phyloP scores from a whole-genome alignment of 1,140 invertebrate species.

The Marisa cornuarietis region DNA sequence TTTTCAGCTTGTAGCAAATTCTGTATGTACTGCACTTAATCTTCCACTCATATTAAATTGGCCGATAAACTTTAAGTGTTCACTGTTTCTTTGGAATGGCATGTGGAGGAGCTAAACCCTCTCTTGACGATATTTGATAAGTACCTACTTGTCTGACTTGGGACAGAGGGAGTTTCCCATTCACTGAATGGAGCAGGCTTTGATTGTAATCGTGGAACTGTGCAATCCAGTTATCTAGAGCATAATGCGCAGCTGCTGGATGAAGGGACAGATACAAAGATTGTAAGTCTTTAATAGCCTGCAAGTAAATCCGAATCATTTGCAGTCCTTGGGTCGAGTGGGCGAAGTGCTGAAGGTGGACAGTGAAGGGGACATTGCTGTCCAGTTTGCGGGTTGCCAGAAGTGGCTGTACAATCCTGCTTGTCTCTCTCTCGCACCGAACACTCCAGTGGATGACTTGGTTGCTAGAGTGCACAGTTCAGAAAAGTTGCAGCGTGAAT shows the following conservation, averaged over 20 bases:
- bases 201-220: not conserved
- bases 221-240: not conserved
- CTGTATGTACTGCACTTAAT: no score
- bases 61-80: no score
- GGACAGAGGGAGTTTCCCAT: no score
- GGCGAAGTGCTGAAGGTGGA: slow-evolving; percentile 49
- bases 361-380: slow-evolving; percentile 49
- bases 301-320: not conserved
- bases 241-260: no score
- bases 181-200: no score
- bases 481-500: not conserved
- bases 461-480: not conserved
- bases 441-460: slow-evolving; percentile 7
- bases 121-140: no score
- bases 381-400: slow-evolving; percentile 35
- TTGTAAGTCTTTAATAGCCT: not conserved
- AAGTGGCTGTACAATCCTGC: slow-evolving; percentile 48
- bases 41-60: no score
- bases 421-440: slow-evolving; percentile 24
- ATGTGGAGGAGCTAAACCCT: no score
- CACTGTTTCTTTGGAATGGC: no score
- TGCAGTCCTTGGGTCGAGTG: slow-evolving; percentile 38
- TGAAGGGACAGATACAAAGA: not conserved
- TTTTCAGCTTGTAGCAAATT: no score
- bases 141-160: no score